Percentiles rank a stretch among this genome's conserved stretches.
These are phyloP conservation scores for Carterocephalus palaemon DNA, from an alignment of 2,888 invertebrate genomes.

Conservation along the genomic window DNA sequence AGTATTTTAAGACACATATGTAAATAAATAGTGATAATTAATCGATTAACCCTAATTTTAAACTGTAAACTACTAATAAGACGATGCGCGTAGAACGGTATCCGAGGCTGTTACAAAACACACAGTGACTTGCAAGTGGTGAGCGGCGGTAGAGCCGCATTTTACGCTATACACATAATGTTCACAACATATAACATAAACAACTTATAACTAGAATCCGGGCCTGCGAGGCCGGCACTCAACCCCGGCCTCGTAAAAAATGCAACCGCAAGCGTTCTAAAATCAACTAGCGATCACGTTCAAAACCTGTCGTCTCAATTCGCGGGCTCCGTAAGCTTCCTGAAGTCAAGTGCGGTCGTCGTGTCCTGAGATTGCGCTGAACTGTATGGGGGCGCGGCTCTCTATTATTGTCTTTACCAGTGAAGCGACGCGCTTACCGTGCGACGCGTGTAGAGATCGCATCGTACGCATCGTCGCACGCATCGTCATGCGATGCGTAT, in stretches of 20 bases:
- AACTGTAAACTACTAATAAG: slow-evolving; percentile 21
- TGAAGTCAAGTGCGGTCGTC: too few species aligned
- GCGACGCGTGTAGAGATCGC: too few species aligned
- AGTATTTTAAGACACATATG: slow-evolving; percentile 21
- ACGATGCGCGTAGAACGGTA: slow-evolving; percentile 31
- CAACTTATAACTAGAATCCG: slow-evolving; percentile 50
- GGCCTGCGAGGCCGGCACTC: slow-evolving; percentile 35
- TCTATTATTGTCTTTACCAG: too few species aligned
- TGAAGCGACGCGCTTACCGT: too few species aligned
- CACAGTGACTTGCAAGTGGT: slow-evolving; percentile 30
- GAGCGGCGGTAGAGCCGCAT: slow-evolving; percentile 30
- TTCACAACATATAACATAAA: slow-evolving; percentile 54
- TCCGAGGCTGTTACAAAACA: slow-evolving; percentile 60
- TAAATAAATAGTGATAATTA: slow-evolving; percentile 13
- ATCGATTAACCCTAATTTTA: slow-evolving; percentile 22
- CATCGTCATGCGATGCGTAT: background rate
- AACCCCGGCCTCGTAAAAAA: slow-evolving; percentile 32
- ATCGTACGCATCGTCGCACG: too few species aligned
- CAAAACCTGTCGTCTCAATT: slow-evolving; percentile 3
- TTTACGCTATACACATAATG: slow-evolving; percentile 28
- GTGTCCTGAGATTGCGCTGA: too few species aligned
- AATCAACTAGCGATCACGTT: slow-evolving; percentile 22
- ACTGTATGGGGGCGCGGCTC: too few species aligned
- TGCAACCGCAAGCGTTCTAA: slow-evolving; percentile 32
- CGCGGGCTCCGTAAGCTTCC: background rate